Base-by-base conservation (phyloP, 2,888 invertebrate species). In the Mycalesis mineus region DNA sequence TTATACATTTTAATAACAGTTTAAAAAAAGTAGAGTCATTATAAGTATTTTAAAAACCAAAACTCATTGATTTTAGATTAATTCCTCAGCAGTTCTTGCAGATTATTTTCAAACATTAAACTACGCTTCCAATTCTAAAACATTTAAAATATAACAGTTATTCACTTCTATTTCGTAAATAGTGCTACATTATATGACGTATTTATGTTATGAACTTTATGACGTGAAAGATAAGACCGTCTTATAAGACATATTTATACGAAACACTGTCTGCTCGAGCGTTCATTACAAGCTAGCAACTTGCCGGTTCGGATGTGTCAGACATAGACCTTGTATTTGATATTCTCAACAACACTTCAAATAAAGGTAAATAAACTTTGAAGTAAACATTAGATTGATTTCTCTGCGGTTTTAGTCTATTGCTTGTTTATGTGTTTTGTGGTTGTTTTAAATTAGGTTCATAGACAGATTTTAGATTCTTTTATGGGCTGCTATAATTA, bases 331-430 rank as follows among this genome's bases (percentile, higher is more conserved):
- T 47, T 47, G 11, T 31, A 14, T 22, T 8, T 11, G 11, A 5
- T 33, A 42, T 7, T 29, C 3, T 47, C 22, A 45, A 11, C n/a
- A 36, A 14, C 13, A 42, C 17, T 48, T 28, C 6, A 36, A 29
- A 53, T 15, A 58, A 28, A 58, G 53, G 57, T 58, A 49, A 57
- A 57, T 57, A 53, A 58, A 58, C 48, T 58, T 48, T 40, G 13
- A 9, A 7, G 29, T 41, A 55, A 55, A 53, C 42, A 53, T 36
- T 11, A 1, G 1, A 41, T 22, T 17, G 31, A 11, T 52, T 17
- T 9, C 13, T 11, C 17, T 17, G 42, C 28, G n/a, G 31, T 29
- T 39, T 37, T 4, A 6, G 1, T 49, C 13, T 33, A 31, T 15
- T 31, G n/a, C 13, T 22, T 0, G n/a, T 44, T 22, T 5, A 13